Evolutionary conservation across 1,140 invertebrate species (phyloP).

Genomic region (Tyrophagus putrescentiae): DNA sequence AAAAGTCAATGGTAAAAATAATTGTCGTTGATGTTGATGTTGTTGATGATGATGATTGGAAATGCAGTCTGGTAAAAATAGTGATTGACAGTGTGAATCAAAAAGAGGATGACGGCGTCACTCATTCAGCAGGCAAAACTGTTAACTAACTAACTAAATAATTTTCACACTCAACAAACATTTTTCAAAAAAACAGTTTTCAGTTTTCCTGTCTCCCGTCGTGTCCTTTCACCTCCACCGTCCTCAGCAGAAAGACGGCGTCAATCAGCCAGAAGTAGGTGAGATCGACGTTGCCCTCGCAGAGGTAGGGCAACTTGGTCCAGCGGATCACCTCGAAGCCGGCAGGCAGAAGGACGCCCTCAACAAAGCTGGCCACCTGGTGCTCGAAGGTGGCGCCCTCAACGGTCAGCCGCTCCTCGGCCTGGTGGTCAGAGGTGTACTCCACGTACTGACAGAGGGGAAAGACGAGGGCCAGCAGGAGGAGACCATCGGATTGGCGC

Average conservation of each 20-base stretch:
- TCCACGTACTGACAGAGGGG: conserved; percentile 83
- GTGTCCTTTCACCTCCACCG: not conserved
- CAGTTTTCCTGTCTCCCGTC: too few species aligned
- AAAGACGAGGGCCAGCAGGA: conserved; percentile 67
- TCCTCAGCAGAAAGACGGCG: conserved; percentile 50
- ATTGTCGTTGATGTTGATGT: too few species aligned
- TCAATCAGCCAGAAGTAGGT: conserved; percentile 81
- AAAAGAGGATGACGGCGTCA: too few species aligned
- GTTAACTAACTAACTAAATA: too few species aligned
- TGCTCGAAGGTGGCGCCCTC: conserved; percentile 55
- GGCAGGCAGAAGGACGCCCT: conserved; percentile 48
- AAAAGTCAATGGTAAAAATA: too few species aligned
- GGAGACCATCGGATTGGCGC: conserved; percentile 45
- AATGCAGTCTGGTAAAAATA: too few species aligned
- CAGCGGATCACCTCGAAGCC: conserved; percentile 58
- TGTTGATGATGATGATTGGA: too few species aligned
- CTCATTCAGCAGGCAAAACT: too few species aligned
- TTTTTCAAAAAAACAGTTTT: too few species aligned
- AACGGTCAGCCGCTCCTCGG: conserved; percentile 52
- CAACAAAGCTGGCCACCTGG: conserved; percentile 53
- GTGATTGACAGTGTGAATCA: too few species aligned
- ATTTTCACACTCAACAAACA: too few species aligned
- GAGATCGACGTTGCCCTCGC: conserved; percentile 80
- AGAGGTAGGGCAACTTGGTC: conserved; percentile 75
- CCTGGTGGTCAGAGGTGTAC: conserved; percentile 49